phyloP scores from a whole-genome alignment of 2,888 invertebrate genomes.

The Caenorhabditis uteleia region DNA sequence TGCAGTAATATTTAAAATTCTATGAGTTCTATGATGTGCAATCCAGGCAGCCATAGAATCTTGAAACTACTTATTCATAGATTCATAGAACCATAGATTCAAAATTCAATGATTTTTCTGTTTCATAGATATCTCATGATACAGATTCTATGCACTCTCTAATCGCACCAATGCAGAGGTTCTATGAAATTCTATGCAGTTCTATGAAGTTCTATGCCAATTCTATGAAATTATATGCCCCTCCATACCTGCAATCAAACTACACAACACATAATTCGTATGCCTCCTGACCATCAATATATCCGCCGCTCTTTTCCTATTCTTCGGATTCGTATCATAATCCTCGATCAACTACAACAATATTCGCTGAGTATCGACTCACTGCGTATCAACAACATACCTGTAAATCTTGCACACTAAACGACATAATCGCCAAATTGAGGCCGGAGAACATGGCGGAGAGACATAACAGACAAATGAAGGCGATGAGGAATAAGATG shows the following conservation, averaged over 20 bases:
- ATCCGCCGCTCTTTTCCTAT: constrained; percentile 75
- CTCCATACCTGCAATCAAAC: constrained; percentile 76
- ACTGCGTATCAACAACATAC: constrained; percentile 7
- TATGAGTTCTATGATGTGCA: too few species aligned
- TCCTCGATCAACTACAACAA: constrained; percentile 21
- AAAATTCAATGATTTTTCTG: too few species aligned
- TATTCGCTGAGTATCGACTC: neutral
- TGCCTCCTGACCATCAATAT: constrained; percentile 90
- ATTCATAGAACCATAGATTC: too few species aligned
- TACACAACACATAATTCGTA: constrained; percentile 87
- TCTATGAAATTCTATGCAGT: too few species aligned
- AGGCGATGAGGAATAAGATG: constrained; percentile 12
- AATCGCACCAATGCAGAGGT: too few species aligned
- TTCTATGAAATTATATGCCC: too few species aligned
- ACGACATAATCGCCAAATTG: constrained; percentile 89
- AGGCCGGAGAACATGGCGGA: constrained; percentile 94
- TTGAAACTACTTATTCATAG: too few species aligned
- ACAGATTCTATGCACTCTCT: too few species aligned
- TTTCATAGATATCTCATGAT: too few species aligned
- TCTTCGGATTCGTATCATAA: constrained; percentile 11
- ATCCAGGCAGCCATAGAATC: too few species aligned
- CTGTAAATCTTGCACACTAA: constrained; percentile 75
- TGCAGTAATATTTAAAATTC: too few species aligned
- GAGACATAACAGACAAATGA: constrained; percentile 78
- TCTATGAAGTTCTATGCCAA: too few species aligned